These are phyloP conservation scores for Clupea harengus DNA, from an alignment of 2,113 vertebrate species.

Conservation along the genomic window DNA sequence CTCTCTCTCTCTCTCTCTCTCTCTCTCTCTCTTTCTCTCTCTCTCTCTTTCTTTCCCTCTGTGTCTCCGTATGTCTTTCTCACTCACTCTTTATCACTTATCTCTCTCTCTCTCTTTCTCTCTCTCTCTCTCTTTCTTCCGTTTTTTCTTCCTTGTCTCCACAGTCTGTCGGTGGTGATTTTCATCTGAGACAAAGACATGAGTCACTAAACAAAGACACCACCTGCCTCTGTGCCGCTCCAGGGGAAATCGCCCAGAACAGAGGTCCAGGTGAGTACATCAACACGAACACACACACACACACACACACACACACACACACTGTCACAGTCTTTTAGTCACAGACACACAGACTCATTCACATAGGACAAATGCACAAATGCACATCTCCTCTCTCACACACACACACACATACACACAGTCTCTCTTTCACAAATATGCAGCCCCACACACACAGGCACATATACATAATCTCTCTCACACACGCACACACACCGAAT, in stretches of 20 bases:
- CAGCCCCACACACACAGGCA: too few relatives aligned
- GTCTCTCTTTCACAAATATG: neutral
- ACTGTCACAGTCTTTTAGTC: neutral
- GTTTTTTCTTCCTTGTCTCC: neutral
- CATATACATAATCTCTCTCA: too few relatives aligned
- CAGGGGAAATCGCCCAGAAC: neutral
- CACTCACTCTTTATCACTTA: neutral
- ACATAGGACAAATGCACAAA: too few relatives aligned
- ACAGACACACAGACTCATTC: neutral
- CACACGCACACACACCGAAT: too few relatives aligned
- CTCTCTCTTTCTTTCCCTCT: too few relatives aligned
- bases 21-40: too few relatives aligned
- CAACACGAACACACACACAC: neutral
- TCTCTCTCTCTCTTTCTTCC: neutral
- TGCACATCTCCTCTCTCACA: neutral
- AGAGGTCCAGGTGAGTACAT: neutral
- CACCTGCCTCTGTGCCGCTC: slow-evolving; percentile 6
- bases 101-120: neutral
- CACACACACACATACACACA: slow-evolving; percentile 5
- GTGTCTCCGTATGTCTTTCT: neutral
- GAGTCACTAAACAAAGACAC: neutral
- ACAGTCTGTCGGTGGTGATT: neutral
- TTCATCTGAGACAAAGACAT: neutral
- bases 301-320: neutral
- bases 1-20: too few relatives aligned